Base-by-base conservation (phyloP, 2,888 invertebrate genomes). In the Spodoptera littoralis region DNA sequence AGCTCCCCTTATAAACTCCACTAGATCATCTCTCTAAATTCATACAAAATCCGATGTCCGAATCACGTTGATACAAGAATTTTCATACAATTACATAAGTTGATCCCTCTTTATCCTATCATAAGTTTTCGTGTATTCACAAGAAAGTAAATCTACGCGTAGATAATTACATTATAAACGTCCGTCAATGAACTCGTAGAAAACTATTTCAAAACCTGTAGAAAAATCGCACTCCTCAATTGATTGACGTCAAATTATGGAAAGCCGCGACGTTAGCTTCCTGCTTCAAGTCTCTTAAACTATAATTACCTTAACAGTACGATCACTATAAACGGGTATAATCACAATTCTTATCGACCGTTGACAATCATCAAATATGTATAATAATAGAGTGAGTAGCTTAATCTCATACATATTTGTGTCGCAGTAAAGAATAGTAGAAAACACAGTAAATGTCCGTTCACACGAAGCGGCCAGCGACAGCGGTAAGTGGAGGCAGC, bases 141-240 rank as follows among this genome's bases (percentile, higher is more conserved):
- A 86, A 81, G 78, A 84, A 80, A 76, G 62, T 71, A 74, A 78
- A 73, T 79, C 82, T 82, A 84, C 82, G 77, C 83, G 83, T 84
- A 84, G 76, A 80, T 79, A 80, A 36, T 36, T 84, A 84, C 82
- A 80, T 80, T 83, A 87, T 82, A 83, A 83, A 84, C 81, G 79
- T 81, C 73, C 82, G 77, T 73, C 82, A 76, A 76, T 83, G 77
- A 84, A 83, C 80, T 79, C 80, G 69, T 84, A 72, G 88, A 89
- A 89, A 89, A 88, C 90, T 92, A 93, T 93, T 92, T 93, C 91
- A 92, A 92, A 90, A 88, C 91, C 90, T 82, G 86, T 89, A 89
- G 88, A 90, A 91, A 90, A 88, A 80, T 85, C 84, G 83, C 83
- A 82, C 79, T 82, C 80, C 76, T 77, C 70, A 65, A 75, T 67